phyloP scores from a whole-genome alignment of 1,140 invertebrate genomes.

The Bombus vancouverensis region DNA sequence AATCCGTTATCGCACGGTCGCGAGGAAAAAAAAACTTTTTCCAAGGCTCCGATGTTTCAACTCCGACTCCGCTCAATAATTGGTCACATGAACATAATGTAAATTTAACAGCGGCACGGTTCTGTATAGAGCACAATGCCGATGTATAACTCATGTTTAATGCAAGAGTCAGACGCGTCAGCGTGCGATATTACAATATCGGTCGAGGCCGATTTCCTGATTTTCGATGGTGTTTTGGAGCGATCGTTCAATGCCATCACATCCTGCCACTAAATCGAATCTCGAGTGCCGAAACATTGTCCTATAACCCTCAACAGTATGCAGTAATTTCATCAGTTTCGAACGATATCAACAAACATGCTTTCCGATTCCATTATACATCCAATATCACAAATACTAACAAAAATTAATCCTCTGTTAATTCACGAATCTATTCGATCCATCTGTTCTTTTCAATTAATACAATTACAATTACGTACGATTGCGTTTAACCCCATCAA shows the following conservation, averaged over 20 bases:
- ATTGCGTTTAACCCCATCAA: not conserved
- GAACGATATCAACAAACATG: no score
- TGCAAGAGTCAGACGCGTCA: slow-evolving; percentile 63
- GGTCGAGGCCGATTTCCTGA: slow-evolving; percentile 42
- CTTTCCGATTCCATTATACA: not conserved
- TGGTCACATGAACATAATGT: slow-evolving; percentile 65
- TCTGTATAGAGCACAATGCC: slow-evolving; percentile 61
- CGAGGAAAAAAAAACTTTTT: not conserved
- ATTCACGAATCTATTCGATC: not conserved
- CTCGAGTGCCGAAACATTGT: not conserved
- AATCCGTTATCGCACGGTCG: not conserved
- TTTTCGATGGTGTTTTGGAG: slow-evolving; percentile 55
- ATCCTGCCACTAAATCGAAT: slow-evolving; percentile 35
- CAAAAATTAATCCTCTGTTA: not conserved
- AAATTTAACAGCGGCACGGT: slow-evolving; percentile 58
- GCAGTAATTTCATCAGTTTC: not conserved
- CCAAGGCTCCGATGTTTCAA: slow-evolving; percentile 23
- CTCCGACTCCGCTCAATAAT: slow-evolving; percentile 56
- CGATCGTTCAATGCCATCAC: slow-evolving; percentile 30
- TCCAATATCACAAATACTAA: not conserved
- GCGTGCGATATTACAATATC: slow-evolving; percentile 66
- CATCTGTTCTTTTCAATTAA: not conserved
- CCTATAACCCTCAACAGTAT: not conserved
- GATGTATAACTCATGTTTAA: slow-evolving; percentile 71
- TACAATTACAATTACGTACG: not conserved